phyloP scores from a whole-genome alignment of 2,113 vertebrate genomes.

The Lathamus discolor region DNA sequence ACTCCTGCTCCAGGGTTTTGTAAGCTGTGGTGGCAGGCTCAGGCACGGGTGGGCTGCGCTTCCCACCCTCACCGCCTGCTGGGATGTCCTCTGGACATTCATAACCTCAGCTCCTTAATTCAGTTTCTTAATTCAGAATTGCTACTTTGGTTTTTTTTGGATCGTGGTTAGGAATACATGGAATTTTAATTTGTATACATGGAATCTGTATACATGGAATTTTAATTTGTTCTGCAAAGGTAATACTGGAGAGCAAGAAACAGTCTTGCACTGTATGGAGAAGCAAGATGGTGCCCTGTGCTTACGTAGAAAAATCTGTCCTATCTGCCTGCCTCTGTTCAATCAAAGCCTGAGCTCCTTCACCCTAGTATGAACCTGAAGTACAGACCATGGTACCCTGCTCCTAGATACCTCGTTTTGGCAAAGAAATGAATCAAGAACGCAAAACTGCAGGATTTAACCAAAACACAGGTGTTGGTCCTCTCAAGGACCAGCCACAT shows the following conservation, averaged over 20 bases:
- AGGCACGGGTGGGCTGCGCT: not conserved
- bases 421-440: not conserved
- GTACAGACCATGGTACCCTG: not conserved
- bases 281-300: not conserved
- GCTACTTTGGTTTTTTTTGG: not conserved
- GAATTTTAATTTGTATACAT: not conserved
- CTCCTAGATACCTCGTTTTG: not conserved
- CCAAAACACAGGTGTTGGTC: accelerated
- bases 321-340: not conserved
- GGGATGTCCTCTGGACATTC: not conserved
- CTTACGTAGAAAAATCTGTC: not conserved
- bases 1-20: not conserved
- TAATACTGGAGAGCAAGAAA: not conserved
- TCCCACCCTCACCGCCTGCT: not conserved
- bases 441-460: not conserved
- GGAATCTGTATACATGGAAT: too few relatives aligned
- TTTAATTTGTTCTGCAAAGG: not conserved
- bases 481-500: not conserved
- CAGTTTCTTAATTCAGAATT: not conserved
- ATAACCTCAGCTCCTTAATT: not conserved
- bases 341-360: not conserved
- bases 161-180: not conserved
- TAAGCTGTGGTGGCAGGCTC: not conserved
- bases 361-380: not conserved
- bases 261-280: not conserved